phyloP scores from a whole-genome alignment of 2,888 invertebrate species.

The Calliscelio sp. region DNA sequence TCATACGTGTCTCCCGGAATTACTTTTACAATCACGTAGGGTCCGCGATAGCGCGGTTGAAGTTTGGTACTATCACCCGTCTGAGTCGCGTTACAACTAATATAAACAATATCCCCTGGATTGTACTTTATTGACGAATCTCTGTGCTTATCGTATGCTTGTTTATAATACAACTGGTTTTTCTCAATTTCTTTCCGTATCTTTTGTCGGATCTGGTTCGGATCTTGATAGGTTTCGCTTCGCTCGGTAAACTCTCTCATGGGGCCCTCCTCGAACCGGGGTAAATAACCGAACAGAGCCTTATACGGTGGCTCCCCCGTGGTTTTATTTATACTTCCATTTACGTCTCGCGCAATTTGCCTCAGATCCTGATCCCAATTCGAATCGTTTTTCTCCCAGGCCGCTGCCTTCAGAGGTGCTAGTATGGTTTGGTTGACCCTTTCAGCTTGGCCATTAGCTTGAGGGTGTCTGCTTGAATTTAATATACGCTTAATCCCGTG shows the following conservation, averaged over 20 bases:
- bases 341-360: conserved; percentile 54
- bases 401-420: conserved; percentile 50
- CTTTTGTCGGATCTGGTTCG: conserved; percentile 14
- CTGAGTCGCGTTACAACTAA: conserved; percentile 17
- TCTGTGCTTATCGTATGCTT: not conserved
- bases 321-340: conserved; percentile 52
- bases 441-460: conserved; percentile 71
- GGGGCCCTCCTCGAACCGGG: conserved; percentile 53
- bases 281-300: conserved; percentile 54
- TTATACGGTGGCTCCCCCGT: conserved; percentile 26
- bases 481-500: conserved; percentile 6
- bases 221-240: conserved; percentile 32
- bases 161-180: conserved; percentile 19
- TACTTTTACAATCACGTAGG: conserved; percentile 14
- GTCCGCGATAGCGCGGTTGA: conserved; percentile 41
- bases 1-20: conserved; percentile 46
- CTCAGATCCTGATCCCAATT: conserved; percentile 1
- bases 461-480: conserved; percentile 68
- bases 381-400: not conserved
- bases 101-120: conserved; percentile 38
- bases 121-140: not conserved
- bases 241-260: conserved; percentile 5
- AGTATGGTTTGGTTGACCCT: conserved; percentile 61
- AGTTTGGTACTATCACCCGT: conserved; percentile 50
- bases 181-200: conserved; percentile 2